Evolutionary conservation across 2,113 vertebrate genomes (phyloP), one percentile per base, ranked within the genome.

Genomic region (Chaetorhynchus papuensis): DNA sequence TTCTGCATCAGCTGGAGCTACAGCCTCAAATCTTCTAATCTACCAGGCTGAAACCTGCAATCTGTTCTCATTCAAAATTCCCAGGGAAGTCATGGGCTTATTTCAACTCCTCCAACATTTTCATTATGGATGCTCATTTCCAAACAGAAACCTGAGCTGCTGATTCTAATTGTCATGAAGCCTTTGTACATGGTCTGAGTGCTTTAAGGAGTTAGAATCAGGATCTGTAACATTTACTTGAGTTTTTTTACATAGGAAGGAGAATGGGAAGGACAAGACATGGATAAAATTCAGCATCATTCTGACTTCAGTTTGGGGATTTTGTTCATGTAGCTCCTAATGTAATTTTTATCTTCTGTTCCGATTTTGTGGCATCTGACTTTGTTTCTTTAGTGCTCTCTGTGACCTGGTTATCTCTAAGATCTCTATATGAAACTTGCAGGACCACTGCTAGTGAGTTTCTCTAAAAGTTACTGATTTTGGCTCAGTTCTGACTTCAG

Each of bases 351-450:
- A 35, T 13, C 15, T 15, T 41, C 53, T 44, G 18, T 41, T 83
- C 63, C 26, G 26, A 6, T 56, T 89, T 70, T 81, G 30, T 27
- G 72, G 37, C 8, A 18, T 23, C 68, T 64, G 41, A 54, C 63
- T 87, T 74, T 78, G 66, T 82, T 94, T 27, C 30, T 74, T 60
- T 69, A 44, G 85, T 90, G 95, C 83, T 37, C 1, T 95, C 41
- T 87, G 54, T 89, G 76, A n/a, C 53, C 49, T 93, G 76, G 75
- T 90, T 96, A 70, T 44, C 39, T 89, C 72, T 39, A 50, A n/a
- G 41, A 81, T 65, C 22, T 94, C 89, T 63, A 0, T 13, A 20
- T 56, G 53, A 91, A 93, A 66, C 52, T 56, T 82, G 44, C 90
- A 93, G 83, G 82, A 45, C 59, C 16, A 10, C 20, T 54, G 19